Percentiles rank a stretch among this genome's conserved stretches.
These are phyloP conservation scores for Gryllus longicercus DNA, from an alignment of 2,888 invertebrate species.

Conservation along the genomic window DNA sequence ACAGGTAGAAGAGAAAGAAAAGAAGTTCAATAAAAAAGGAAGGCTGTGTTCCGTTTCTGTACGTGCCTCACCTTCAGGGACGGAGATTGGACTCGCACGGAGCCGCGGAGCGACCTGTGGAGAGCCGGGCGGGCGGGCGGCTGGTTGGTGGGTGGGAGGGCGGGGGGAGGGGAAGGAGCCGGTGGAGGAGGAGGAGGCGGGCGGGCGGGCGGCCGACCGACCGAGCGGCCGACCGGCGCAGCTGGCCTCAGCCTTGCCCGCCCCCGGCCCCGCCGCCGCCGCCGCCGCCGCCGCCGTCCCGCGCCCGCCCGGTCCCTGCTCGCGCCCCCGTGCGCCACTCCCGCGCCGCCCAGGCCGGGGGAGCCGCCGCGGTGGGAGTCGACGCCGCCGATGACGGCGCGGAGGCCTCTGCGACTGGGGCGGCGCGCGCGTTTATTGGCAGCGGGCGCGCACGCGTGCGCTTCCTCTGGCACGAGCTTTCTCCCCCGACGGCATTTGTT, in stretches of 20 bases:
- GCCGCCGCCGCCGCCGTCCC: neutral
- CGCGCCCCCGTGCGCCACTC: neutral
- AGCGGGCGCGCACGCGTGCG: too few relatives aligned
- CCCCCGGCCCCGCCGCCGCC: neutral
- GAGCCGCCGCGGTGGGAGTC: too few relatives aligned
- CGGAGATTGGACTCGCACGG: slow-evolving; percentile 20
- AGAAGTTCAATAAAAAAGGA: slow-evolving; percentile 29
- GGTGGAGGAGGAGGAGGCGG: neutral
- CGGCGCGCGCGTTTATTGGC: too few relatives aligned
- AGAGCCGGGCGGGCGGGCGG: neutral
- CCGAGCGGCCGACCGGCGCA: neutral
- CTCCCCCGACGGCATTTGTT: too few relatives aligned
- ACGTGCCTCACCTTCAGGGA: slow-evolving; percentile 36
- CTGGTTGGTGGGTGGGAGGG: too few relatives aligned
- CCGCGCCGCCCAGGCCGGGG: neutral
- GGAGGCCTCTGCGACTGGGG: too few relatives aligned
- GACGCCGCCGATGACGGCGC: too few relatives aligned
- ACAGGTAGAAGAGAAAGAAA: slow-evolving; percentile 33
- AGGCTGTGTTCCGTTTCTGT: slow-evolving; percentile 35
- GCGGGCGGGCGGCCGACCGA: neutral
- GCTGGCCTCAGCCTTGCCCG: slow-evolving; percentile 17
- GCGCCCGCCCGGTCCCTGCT: neutral
- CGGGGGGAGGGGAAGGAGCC: too few relatives aligned
- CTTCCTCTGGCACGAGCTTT: too few relatives aligned
- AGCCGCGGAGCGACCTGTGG: neutral